Conservation (phyloP, 2,888 invertebrate species). For the Nymphalis c-album region DNA sequence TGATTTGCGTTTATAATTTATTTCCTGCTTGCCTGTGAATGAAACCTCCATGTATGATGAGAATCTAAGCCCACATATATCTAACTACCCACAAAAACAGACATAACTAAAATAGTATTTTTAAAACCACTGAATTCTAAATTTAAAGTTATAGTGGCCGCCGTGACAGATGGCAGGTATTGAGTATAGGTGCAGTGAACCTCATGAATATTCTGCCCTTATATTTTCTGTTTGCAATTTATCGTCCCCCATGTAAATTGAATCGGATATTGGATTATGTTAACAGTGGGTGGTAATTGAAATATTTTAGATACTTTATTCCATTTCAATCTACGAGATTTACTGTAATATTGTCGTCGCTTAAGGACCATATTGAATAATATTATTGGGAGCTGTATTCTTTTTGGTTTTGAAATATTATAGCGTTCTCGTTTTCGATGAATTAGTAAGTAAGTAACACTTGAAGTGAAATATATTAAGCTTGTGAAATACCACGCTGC, state of each 20-base stretch:
- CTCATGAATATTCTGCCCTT: slow-evolving; percentile 47
- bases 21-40: no score
- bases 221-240: slow-evolving; percentile 43
- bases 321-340: not conserved
- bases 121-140: not conserved
- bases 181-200: slow-evolving; percentile 50
- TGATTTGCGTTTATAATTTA: no score
- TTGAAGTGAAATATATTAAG: no score
- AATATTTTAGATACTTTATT: slow-evolving; percentile 27
- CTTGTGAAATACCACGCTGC: no score
- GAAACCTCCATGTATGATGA: no score
- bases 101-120: no score
- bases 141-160: not conserved
- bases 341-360: slow-evolving; percentile 2
- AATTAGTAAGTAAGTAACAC: no score
- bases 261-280: slow-evolving; percentile 36
- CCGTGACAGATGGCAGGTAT: slow-evolving; percentile 50
- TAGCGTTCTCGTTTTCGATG: no score
- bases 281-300: slow-evolving; percentile 34
- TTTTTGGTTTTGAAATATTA: not conserved
- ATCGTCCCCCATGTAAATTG: slow-evolving; percentile 38
- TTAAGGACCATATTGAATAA: not conserved
- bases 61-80: no score
- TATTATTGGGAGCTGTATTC: not conserved
- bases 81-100: no score